Evolutionary conservation across 2,113 vertebrate genomes (phyloP).

Genomic region (Arenaria interpres): DNA sequence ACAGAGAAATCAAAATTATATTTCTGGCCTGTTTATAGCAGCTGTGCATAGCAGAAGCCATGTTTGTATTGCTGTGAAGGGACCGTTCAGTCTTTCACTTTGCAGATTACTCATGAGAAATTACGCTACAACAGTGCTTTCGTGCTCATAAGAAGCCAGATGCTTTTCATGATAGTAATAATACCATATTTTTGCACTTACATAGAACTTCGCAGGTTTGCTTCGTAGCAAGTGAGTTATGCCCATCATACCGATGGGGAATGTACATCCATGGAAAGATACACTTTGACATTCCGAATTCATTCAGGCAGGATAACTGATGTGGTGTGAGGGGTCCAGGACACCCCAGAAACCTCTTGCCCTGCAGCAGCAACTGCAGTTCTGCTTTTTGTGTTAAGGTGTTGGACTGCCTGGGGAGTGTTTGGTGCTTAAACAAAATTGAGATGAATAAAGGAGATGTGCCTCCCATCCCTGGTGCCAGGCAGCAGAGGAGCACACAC

Average conservation of each 20-base stretch:
- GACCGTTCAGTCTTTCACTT: background rate
- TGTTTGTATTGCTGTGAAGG: background rate
- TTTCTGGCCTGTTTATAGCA: background rate
- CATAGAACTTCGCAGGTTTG: background rate
- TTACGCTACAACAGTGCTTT: background rate
- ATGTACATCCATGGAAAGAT: background rate
- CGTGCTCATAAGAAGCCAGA: background rate
- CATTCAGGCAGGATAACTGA: background rate
- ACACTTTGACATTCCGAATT: background rate
- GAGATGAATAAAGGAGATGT: background rate
- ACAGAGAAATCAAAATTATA: background rate
- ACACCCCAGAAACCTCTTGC: background rate
- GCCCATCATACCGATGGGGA: background rate
- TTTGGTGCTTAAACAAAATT: background rate
- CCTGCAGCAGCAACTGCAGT: background rate
- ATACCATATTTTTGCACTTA: background rate
- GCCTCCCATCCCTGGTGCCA: background rate
- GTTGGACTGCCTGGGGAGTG: background rate
- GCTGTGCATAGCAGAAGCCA: background rate
- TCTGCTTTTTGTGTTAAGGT: background rate
- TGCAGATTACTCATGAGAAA: background rate
- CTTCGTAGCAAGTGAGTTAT: background rate
- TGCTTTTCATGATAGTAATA: background rate
- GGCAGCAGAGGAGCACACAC: background rate
- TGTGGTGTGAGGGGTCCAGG: background rate